Conservation (phyloP, 2,113 vertebrate genomes). For the Papio anubis region DNA sequence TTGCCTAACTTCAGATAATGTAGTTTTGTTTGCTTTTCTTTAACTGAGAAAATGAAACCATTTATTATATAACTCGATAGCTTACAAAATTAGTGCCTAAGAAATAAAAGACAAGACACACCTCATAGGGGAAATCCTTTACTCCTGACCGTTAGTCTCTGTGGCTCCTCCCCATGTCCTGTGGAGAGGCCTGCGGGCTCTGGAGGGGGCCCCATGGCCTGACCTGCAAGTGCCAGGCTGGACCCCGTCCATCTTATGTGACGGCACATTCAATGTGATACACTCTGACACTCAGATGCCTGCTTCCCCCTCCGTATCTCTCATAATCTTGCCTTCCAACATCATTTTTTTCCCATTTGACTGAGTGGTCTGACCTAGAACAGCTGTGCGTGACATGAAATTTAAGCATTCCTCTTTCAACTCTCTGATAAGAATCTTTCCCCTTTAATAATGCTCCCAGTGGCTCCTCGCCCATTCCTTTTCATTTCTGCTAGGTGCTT, state of each 20-base stretch:
- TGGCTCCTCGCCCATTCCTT: constrained; percentile 57
- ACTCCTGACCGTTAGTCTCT: background rate
- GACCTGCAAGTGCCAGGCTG: no score
- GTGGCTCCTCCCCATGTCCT: rapidly evolving
- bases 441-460: constrained; percentile 65
- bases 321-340: background rate
- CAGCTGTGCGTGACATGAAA: constrained; percentile 49
- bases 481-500: constrained; percentile 68
- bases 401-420: constrained; percentile 64
- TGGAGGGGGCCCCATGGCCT: rapidly evolving
- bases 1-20: background rate
- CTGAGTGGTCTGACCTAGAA: constrained; percentile 64
- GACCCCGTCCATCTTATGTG: rapidly evolving
- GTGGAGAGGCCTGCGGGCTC: background rate
- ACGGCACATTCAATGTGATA: background rate
- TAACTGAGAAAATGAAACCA: background rate
- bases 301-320: background rate
- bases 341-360: constrained; percentile 2
- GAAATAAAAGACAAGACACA: background rate
- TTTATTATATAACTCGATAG: background rate
- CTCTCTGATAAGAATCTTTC: constrained; percentile 52
- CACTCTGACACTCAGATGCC: background rate
- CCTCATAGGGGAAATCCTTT: background rate
- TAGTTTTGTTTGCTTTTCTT: background rate
- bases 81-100: background rate